Conservation (phyloP, 2,113 vertebrate species). For the Eudorcas thomsonii region DNA sequence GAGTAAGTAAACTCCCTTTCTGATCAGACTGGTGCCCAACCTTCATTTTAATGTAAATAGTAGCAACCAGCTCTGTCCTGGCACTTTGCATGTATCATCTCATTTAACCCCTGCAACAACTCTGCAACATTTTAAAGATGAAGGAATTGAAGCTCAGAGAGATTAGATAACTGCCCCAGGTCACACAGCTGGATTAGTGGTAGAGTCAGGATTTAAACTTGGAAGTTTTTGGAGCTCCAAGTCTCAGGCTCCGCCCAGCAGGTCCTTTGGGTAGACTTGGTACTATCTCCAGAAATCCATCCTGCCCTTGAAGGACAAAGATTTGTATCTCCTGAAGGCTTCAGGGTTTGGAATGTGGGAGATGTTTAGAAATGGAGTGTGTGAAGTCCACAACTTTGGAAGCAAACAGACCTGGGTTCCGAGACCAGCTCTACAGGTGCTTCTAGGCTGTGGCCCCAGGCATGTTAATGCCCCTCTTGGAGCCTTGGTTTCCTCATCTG, state of each 20-base stretch:
- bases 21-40: neutral
- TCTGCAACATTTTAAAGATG: conserved; percentile 30
- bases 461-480: neutral
- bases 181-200: neutral
- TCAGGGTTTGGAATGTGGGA: neutral
- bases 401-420: conserved; percentile 34
- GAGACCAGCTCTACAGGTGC: neutral
- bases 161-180: neutral
- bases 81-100: neutral
- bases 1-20: neutral
- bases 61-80: neutral
- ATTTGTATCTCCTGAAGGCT: conserved; percentile 38
- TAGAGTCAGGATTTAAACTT: conserved; percentile 7
- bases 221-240: neutral
- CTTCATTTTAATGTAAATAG: conserved; percentile 44
- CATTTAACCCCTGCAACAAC: conserved; percentile 20
- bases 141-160: conserved; percentile 26
- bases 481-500: conserved; percentile 30
- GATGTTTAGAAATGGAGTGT: neutral
- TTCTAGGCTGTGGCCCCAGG: neutral
- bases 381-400: conserved; percentile 1
- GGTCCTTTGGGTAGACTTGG: neutral
- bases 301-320: neutral
- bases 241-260: neutral
- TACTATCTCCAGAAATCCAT: neutral